Evolutionary conservation across 1,140 invertebrate species (phyloP), one percentile per base, ranked within the genome.

Genomic region (Spodoptera litura): DNA sequence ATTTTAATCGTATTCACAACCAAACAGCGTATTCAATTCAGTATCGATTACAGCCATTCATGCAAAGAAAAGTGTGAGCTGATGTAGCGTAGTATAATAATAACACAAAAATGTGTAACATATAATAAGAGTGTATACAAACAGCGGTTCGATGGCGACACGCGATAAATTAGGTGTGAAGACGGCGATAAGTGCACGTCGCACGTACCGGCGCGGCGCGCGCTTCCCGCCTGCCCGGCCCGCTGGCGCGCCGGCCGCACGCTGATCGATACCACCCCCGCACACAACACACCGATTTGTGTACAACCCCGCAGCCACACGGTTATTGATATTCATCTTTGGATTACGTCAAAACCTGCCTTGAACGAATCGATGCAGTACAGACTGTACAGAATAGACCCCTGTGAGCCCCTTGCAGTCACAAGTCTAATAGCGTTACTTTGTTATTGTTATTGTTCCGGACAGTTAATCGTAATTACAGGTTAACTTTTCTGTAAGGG

Each of bases 121-220:
- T 68, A 78, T 56, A 20, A 79, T 80, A 78, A 79, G 78, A 55
- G 78, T 81, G 78, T 87, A 81, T 81, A 84, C 81, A 83, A 85
- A 84, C 83, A 83, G 78, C 80, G 81, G 78, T 85, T 77, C 86
- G 86, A 91, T 88, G 84, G 88, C 83, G 83, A 81, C 83, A 83
- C 85, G 90, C 91, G 89, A 89, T 91, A 90, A 93, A 92, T 92
- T 92, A 89, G 89, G 90, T 90, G 91, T 86, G 89, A 92, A 91
- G 91, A 92, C 87, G 87, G 86, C 88, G 89, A 89, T 91, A 91
- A 93, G 89, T 91, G 90, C 84, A 85, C 85, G 71, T 58, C 80
- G 73, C 83, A 75, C 83, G 75, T 61, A 72, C 52, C 77, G 77
- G 81, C 78, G 75, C 81, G 73, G 81, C 78, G 75, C 81, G 73